Percentiles rank a stretch among this genome's conserved stretches.
These are phyloP conservation scores for Lerista edwardsae DNA, from an alignment of 2,797 vertebrate species.

Conservation along the genomic window DNA sequence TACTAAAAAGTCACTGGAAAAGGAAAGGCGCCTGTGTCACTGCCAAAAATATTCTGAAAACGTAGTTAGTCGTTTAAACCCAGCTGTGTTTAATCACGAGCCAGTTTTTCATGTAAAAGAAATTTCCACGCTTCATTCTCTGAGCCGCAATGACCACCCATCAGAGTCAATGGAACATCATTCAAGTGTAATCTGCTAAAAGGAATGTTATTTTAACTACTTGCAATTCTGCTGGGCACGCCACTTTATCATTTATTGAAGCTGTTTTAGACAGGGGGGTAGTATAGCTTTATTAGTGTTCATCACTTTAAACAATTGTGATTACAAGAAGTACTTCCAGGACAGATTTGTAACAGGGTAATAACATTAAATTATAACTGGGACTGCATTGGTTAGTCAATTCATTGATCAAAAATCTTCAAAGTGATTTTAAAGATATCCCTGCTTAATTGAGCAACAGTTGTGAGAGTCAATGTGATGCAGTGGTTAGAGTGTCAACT, in stretches of 20 bases:
- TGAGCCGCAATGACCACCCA: neutral
- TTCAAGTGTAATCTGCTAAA: neutral
- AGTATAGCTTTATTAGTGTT: no score
- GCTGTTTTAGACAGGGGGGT: no score
- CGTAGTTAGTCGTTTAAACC: neutral
- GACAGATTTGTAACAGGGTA: no score
- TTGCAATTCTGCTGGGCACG: neutral
- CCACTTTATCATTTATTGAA: neutral
- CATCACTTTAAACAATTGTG: no score
- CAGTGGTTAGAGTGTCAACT: no score
- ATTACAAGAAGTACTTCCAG: no score
- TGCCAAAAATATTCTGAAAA: neutral
- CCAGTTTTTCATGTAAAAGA: neutral
- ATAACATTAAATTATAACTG: no score
- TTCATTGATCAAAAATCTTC: no score
- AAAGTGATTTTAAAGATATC: no score
- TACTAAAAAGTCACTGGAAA: neutral
- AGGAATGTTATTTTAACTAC: neutral
- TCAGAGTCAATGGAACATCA: constrained; percentile 3
- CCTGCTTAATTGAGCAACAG: no score
- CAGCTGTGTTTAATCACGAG: neutral
- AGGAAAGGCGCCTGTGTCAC: neutral
- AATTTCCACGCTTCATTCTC: neutral
- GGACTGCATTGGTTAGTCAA: no score
- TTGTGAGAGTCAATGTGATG: no score